Evolutionary conservation across 2,888 invertebrate genomes (phyloP).

Genomic region (Orthosia cruda): DNA sequence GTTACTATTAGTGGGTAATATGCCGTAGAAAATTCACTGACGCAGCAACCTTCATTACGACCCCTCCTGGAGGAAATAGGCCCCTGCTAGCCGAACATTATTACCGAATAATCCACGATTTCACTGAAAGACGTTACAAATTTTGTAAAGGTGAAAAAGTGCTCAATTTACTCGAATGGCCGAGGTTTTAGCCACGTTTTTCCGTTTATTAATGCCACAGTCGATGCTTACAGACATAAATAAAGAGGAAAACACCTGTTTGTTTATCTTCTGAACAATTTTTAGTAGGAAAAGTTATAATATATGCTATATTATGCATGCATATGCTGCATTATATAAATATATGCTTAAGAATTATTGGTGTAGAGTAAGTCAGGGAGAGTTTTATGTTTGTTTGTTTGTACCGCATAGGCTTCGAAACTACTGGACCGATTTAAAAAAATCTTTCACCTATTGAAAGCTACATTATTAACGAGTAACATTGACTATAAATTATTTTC

Average conservation of each 20-base stretch:
- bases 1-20: constrained; percentile 70
- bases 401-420: no score
- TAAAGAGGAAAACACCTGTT: constrained; percentile 24
- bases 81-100: constrained; percentile 73
- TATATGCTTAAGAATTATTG: neutral
- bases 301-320: no score
- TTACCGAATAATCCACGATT: constrained; percentile 77
- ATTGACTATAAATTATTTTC: no score
- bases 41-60: constrained; percentile 78
- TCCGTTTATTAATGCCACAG: constrained; percentile 57
- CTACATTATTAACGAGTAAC: no score
- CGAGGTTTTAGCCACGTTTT: constrained; percentile 71
- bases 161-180: constrained; percentile 73
- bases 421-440: no score
- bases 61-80: constrained; percentile 77
- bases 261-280: constrained; percentile 20
- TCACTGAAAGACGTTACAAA: constrained; percentile 75
- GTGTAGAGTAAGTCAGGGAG: no score
- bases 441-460: no score
- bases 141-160: constrained; percentile 78
- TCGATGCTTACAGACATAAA: constrained; percentile 53
- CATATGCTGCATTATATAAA: no score
- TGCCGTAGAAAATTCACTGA: constrained; percentile 74
- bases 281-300: constrained; percentile 1
- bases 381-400: no score